These are phyloP conservation scores for Smutsia gigantea DNA, from an alignment of 2,797 vertebrate genomes.

Conservation along the genomic window DNA sequence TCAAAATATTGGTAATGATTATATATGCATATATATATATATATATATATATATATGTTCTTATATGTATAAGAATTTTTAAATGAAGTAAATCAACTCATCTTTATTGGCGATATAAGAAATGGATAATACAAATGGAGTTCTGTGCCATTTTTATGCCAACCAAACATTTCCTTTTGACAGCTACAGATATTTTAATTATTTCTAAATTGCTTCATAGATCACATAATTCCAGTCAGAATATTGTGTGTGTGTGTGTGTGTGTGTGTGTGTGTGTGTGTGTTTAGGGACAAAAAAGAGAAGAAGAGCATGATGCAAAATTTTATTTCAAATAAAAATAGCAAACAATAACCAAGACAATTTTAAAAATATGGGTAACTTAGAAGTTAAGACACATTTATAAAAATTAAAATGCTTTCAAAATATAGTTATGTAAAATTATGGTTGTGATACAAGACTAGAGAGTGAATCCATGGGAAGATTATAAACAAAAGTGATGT, in stretches of 20 bases:
- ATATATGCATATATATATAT: not conserved
- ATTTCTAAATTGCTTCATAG: not conserved
- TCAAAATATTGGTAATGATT: not conserved
- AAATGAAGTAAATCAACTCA: not conserved
- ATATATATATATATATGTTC: not conserved
- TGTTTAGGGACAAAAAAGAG: not conserved
- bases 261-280: not conserved
- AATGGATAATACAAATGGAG: not conserved
- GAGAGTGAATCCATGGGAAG: not conserved
- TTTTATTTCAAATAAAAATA: constrained; percentile 39
- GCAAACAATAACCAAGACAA: not conserved
- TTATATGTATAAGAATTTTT: not conserved
- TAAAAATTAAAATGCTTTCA: not conserved
- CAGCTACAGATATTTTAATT: not conserved
- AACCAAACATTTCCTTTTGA: not conserved
- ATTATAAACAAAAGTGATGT: not conserved
- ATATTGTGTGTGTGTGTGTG: not conserved
- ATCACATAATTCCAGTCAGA: not conserved
- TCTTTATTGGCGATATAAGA: not conserved
- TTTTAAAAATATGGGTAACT: not conserved
- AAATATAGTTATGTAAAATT: not conserved
- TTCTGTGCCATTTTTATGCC: not conserved
- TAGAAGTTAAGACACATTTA: not conserved
- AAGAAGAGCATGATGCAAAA: not conserved
- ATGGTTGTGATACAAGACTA: not conserved